Conservation (phyloP, 2,888 invertebrate species). For the Antheraea assamensis region DNA sequence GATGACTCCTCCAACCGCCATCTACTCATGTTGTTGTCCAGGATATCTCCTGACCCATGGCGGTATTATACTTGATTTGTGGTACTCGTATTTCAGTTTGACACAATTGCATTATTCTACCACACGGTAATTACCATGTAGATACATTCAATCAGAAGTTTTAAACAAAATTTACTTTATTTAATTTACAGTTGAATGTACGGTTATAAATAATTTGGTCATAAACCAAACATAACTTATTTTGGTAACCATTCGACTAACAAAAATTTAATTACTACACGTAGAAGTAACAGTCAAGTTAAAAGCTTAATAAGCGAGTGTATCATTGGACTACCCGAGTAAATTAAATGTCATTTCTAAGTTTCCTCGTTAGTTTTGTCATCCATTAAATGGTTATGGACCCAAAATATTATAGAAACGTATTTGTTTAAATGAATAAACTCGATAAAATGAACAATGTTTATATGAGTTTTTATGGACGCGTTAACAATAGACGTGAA, state of each 20-base stretch:
- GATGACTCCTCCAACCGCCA: no score
- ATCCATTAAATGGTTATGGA: background rate
- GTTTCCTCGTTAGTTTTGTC: background rate
- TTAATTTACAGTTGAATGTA: background rate
- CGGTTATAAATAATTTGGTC: background rate
- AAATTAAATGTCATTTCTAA: background rate
- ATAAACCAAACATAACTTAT: background rate
- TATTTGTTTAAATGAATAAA: background rate
- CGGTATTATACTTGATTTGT: no score
- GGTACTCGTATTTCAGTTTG: no score
- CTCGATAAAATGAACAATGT: background rate
- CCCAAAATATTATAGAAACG: background rate
- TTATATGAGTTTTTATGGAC: background rate
- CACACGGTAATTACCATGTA: background rate
- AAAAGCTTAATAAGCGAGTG: no score
- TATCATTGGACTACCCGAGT: background rate
- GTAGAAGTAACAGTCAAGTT: background rate
- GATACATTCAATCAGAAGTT: background rate
- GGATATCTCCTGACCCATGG: no score
- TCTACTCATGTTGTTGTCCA: no score
- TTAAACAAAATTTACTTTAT: background rate
- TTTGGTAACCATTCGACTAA: background rate
- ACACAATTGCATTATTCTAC: background rate
- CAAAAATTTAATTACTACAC: background rate
- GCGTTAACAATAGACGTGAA: conserved; percentile 18